These are phyloP conservation scores for Poliocrania exsul DNA, from an alignment of 2,797 vertebrate species.

Conservation along the genomic window DNA sequence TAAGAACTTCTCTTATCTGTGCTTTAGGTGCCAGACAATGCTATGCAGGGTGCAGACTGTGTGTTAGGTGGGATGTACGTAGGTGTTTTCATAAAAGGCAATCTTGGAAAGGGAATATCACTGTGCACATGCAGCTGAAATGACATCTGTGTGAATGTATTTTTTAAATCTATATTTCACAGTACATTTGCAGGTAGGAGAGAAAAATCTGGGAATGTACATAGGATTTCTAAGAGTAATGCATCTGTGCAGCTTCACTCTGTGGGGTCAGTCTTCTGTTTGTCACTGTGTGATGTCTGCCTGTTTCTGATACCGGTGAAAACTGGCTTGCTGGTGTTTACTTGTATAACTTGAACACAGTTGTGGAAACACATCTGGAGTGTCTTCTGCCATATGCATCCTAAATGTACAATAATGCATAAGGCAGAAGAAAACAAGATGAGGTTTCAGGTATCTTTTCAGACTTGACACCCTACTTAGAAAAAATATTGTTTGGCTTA, in stretches of 20 bases:
- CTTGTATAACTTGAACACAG: neutral
- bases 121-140: neutral
- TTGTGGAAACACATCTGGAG: neutral
- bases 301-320: neutral
- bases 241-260: neutral
- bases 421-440: neutral
- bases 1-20: neutral
- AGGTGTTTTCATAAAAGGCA: neutral
- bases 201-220: neutral
- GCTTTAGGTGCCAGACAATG: neutral
- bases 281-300: neutral
- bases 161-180: neutral
- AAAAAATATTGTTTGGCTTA: neutral
- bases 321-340: slow-evolving; percentile 50
- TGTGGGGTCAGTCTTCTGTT: neutral
- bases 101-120: neutral
- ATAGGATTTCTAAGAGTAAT: neutral
- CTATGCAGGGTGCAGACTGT: neutral
- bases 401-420: neutral
- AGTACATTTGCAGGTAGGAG: neutral
- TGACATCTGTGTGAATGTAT: neutral
- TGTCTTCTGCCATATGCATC: neutral
- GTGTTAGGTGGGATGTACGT: neutral
- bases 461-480: neutral
- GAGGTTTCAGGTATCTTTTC: neutral